Base-by-base conservation (phyloP, 1,140 invertebrate genomes). In the Lepidotrigona ventralis region DNA sequence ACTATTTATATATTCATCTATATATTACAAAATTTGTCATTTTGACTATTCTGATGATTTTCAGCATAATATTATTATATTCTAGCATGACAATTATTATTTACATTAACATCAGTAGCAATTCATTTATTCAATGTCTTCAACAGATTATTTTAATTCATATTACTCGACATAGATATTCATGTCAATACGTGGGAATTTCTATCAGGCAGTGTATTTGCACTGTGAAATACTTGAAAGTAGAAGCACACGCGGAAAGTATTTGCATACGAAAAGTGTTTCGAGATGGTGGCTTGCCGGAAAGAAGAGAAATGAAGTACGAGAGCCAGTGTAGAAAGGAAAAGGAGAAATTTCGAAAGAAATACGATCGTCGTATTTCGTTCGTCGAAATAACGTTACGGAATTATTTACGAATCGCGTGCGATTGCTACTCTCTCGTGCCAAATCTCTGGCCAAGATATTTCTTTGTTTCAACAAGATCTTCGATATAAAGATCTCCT, bases 371-470 rank as follows among this genome's bases (percentile, higher is more conserved):
- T 21, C 33, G 33, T 39, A 39, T 39, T 39, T 63, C n/a, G 12
- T 26, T 19, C 26, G 11, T n/a, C 19, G 23, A 53, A 33, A 33
- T 58, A 73, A 63, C 56, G 1, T 29, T 11, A 46, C 3, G 3
- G 26, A 63, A 73, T 73, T 80, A 80, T 80, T 80, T 73, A 80
- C 60, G 77, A 79, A 70, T 46, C 77, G 26, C 33, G 33, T 58
- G 29, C 66, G 66, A 58, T 56, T 68, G 64, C 2, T 69, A 46
- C 33, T 21, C 33, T 21, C 14, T 51, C 21, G 33, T 64, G 15
- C 19, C 70, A 15, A 63, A 73, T 73, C 69, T 51, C 8, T 29
- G n/a, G 71, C 39, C 17, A 8, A 46, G 9, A 46, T 17, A 8
- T 53, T n/a, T 14, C 26, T 9, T 11, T 21, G 21, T 15, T 60